Conservation (phyloP, 2,113 vertebrate species). For the Paralichthys olivaceus region DNA sequence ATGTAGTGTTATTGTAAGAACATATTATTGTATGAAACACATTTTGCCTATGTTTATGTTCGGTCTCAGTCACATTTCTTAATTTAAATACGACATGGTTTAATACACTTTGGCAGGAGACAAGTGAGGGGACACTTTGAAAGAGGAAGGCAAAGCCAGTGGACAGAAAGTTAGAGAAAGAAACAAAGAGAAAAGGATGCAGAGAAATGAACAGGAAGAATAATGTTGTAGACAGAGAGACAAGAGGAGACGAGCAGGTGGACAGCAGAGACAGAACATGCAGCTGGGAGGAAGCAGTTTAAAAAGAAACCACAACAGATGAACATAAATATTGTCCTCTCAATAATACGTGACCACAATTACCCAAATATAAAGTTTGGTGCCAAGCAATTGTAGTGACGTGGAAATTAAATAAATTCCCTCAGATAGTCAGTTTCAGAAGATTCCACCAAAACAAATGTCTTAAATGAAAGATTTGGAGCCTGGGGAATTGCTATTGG, state of each 20-base stretch:
- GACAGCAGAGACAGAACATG: not conserved
- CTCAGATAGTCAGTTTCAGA: not conserved
- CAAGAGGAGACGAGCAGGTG: not conserved
- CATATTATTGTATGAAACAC: too few species aligned
- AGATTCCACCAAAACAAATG: not conserved
- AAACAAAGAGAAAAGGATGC: too few species aligned
- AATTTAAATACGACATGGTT: too few species aligned
- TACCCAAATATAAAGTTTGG: not conserved
- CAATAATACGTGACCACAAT: not conserved
- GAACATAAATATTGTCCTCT: not conserved
- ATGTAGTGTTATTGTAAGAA: too few species aligned
- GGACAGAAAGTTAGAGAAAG: not conserved
- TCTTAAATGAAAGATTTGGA: not conserved
- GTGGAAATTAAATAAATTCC: not conserved
- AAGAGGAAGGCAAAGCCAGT: not conserved
- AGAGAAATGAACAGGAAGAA: not conserved
- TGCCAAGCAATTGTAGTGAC: not conserved
- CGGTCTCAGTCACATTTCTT: too few species aligned
- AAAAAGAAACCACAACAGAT: slow-evolving; percentile 6
- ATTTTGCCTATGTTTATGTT: too few species aligned
- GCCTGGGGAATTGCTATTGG: not conserved
- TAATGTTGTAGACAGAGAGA: not conserved
- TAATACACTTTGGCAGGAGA: too few species aligned
- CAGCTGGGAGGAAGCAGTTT: not conserved
- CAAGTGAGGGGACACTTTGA: too few species aligned